phyloP scores from a whole-genome alignment of 2,888 invertebrate genomes.

The Tuberolachnus salignus region DNA sequence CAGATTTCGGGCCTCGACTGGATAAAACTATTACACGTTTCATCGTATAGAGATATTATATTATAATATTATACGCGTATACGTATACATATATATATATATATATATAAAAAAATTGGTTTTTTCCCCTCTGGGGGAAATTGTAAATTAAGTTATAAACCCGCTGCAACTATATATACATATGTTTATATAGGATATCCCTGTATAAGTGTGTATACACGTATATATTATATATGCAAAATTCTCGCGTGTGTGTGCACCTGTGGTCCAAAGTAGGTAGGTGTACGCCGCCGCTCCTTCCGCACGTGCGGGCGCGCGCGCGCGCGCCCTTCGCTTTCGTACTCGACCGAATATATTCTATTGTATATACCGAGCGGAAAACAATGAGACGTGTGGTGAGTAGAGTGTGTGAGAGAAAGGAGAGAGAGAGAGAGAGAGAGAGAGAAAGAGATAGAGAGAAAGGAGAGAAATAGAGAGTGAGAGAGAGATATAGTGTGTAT shows the following conservation, averaged over 20 bases:
- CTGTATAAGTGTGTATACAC: background rate
- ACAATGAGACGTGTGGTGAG: slow-evolving; percentile 18
- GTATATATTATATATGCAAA: background rate
- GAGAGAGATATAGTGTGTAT: background rate
- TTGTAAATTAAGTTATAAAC: slow-evolving; percentile 36
- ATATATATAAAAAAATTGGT: background rate
- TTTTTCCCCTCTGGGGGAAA: background rate
- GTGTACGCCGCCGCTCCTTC: too few species aligned
- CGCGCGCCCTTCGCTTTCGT: slow-evolving; percentile 4
- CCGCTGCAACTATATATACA: background rate
- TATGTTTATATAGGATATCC: too few species aligned
- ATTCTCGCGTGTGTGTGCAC: slow-evolving; percentile 14
- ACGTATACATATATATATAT: too few species aligned
- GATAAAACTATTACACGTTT: too few species aligned
- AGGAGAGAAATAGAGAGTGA: background rate
- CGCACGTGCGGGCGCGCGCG: too few species aligned
- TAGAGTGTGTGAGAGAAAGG: too few species aligned
- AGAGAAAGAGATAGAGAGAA: background rate
- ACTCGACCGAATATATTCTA: background rate
- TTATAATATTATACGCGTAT: background rate
- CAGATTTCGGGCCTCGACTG: too few species aligned
- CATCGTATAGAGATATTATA: too few species aligned
- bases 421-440: background rate
- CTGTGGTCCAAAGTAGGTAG: slow-evolving; percentile 20
- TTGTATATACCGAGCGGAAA: background rate